Conservation (phyloP, 2,113 vertebrate species). For the Smithornis capensis region DNA sequence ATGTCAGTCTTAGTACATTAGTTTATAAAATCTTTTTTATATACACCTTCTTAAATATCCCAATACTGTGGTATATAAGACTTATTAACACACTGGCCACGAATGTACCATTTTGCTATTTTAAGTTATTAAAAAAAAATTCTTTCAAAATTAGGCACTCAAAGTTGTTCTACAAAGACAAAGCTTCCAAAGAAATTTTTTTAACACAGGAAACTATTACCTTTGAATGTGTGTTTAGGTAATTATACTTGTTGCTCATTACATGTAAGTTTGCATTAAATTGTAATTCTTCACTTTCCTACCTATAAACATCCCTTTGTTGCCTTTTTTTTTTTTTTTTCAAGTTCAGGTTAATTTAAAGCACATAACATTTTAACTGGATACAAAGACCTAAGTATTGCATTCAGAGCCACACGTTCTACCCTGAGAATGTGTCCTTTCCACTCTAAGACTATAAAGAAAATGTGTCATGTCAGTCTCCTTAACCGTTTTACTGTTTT, state of each 20-base stretch:
- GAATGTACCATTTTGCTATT: neutral
- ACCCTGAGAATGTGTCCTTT: neutral
- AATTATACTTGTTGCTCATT: neutral
- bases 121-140: neutral
- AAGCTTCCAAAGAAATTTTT: neutral
- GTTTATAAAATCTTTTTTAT: neutral
- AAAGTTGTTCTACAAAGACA: neutral
- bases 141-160: neutral
- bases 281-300: neutral
- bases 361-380: neutral
- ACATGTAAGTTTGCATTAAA: neutral
- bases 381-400: neutral
- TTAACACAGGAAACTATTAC: neutral
- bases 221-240: neutral
- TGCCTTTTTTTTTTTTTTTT: neutral
- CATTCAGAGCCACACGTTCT: neutral
- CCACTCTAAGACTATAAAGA: neutral
- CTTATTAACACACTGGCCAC: neutral
- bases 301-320: neutral
- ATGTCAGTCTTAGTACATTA: neutral
- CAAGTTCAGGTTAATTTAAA: neutral
- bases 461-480: neutral
- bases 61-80: neutral
- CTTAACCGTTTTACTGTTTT: neutral
- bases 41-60: neutral